Evolutionary conservation across 1,140 invertebrate genomes (phyloP), one percentile per base, ranked within the genome.

Genomic region (Leucophenga varia): DNA sequence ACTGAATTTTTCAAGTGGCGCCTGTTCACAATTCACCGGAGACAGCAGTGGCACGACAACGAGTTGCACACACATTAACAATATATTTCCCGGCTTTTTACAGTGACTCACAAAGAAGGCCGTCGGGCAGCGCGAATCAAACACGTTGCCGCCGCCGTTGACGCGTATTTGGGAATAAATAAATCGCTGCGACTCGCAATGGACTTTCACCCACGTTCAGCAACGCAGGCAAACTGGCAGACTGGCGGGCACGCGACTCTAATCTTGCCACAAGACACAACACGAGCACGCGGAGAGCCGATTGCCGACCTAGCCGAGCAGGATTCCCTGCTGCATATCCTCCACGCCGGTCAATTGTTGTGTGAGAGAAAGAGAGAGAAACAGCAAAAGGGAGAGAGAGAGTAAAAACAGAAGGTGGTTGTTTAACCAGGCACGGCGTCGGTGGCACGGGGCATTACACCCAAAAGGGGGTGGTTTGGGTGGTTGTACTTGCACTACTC

Each of bases 201-300:
- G 32, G 41, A 64, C 61, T 58, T 67, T 67, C 61, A 67, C 49
- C 61, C 58, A 64, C 63, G 58, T 55, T 50, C 55, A 45, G 42
- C 38, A 58, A 58, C 55, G 36, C 52, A 47, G 57, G 39, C 59
- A 51, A 61, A 64, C 61, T 64, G 57, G 39, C 59, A 51, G 58
- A 64, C 61, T 64, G 55, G 47, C 47, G 18, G 49, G 45, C 61
- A 64, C 55, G 63, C 61, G 63, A 55, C 59, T 51, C 35, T 35
- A 64, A 58, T 57, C 55, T 38, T 25, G 43, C 55, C 44, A 42
- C 57, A 54, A 54, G 58, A 54, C 57, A 49, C 55, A 55, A 65
- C 54, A 64, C 63, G 61, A 64, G 52, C 55, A 49, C 43, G 54
- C 35, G 12, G 41, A n/a, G 28, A 14, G 28, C 30, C n/a, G n/a